Evolutionary conservation across 92 coral and sea anemone genomes (phyloP).

Genomic region (Porites rus): DNA sequence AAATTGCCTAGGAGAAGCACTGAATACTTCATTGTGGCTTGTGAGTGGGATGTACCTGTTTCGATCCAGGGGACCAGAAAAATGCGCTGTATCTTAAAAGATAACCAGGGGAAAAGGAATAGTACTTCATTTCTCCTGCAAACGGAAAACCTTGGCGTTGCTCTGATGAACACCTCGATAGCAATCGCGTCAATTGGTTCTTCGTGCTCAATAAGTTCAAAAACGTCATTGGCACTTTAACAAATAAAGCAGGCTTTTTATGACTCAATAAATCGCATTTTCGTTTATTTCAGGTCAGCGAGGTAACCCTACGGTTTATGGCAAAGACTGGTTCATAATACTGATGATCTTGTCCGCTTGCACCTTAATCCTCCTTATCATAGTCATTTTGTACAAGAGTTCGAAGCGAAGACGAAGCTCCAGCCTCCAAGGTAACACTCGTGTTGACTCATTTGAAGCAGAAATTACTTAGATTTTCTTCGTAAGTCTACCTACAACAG

Average conservation of each 20-base stretch:
- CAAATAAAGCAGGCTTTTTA: background rate
- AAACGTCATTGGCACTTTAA: too few species aligned
- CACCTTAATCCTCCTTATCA: conserved; percentile 60
- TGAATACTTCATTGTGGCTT: too few species aligned
- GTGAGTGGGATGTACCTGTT: too few species aligned
- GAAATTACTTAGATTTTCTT: background rate
- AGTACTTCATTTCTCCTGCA: too few species aligned
- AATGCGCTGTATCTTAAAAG: too few species aligned
- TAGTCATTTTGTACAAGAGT: conserved; percentile 56
- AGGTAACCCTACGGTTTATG: conserved; percentile 52
- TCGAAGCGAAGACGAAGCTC: conserved; percentile 50
- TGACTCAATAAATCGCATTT: background rate
- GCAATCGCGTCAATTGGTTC: too few species aligned
- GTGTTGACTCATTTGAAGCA: background rate
- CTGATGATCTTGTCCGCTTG: conserved; percentile 62
- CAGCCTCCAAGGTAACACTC: conserved; percentile 62
- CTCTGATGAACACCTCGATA: too few species aligned
- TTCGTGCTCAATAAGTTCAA: too few species aligned
- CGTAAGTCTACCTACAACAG: background rate
- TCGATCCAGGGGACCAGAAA: too few species aligned
- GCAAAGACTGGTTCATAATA: conserved; percentile 79
- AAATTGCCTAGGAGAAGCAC: too few species aligned
- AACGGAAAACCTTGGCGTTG: too few species aligned
- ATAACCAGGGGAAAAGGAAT: too few species aligned
- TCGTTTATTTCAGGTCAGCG: conserved; percentile 26